phyloP scores from a whole-genome alignment of 2,888 invertebrate genomes.

The Harpalus rufipes region DNA sequence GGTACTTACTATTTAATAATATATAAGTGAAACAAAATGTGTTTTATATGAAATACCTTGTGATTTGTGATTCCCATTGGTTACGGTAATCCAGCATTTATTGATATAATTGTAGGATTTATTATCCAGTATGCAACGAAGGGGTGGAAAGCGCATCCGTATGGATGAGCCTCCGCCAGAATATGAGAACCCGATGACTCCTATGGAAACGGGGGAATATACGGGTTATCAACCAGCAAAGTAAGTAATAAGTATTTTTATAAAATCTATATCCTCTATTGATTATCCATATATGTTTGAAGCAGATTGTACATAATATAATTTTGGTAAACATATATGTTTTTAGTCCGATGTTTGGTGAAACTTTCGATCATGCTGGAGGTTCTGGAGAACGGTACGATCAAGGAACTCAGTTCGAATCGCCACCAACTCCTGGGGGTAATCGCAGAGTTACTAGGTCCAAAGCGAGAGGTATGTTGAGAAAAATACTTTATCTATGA shows the following conservation, averaged over 20 bases:
- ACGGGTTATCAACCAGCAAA: conserved; percentile 76
- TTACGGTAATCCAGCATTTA: neutral
- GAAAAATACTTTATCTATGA: no score
- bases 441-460: conserved; percentile 84
- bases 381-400: conserved; percentile 73
- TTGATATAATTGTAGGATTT: neutral
- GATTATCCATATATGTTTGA: neutral
- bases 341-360: conserved; percentile 71
- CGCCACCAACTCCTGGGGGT: conserved; percentile 81
- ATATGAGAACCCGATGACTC: conserved; percentile 86
- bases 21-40: neutral
- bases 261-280: neutral
- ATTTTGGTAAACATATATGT: neutral
- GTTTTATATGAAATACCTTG: neutral
- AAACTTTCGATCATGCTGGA: conserved; percentile 73
- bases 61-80: neutral
- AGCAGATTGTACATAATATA: neutral
- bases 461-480: conserved; percentile 77
- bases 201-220: conserved; percentile 78
- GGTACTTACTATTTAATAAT: neutral
- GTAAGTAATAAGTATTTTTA: conserved; percentile 46
- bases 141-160: conserved; percentile 93
- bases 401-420: conserved; percentile 75
- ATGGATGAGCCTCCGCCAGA: conserved; percentile 95
- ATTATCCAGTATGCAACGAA: conserved; percentile 83